Base-by-base conservation (phyloP, 2,113 vertebrate genomes). In the Neodontobutis hainanensis region DNA sequence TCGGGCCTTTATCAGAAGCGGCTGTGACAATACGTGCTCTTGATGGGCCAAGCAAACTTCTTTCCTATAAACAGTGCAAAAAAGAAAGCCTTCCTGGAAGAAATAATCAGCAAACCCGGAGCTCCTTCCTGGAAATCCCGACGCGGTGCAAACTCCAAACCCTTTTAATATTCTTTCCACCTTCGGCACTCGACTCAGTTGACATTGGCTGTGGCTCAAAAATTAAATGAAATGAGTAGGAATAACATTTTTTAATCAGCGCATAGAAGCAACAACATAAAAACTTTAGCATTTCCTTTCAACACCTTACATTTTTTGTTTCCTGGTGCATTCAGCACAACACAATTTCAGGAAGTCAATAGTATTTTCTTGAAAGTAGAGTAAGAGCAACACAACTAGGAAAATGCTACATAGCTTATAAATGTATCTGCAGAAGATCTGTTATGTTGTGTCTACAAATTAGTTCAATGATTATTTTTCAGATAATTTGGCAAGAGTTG, bases 1-100 rank as follows among this genome's bases (percentile, higher is more conserved):
- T 84, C 79, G 48, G 73, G 65, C 75, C 9, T 90, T 91, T 90
- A 88, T 91, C 90, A 89, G 86, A 89, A 89, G 85, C 86, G 87
- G 88, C 88, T 89, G 90, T 89, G 87, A 90, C 88, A 87, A 84
- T 83, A 83, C 81, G 70, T 10, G 8, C 57, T 65, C 77, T 27
- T 86, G 86, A 88, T 86, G 82, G 84, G 84, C 84, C 79, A 75
- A 82, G 78, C 77, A 35, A 82, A 68, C 72, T 67, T 72, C 77
- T 88, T 80, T 88, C 73, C 84, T 85, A 76, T 75, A 73, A 88
- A 81, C 65, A 32, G 79, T 55, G 19, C 19, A 27, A 27, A 27
- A 27, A 27, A 74, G 79, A 82, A 78, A 82, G 82, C 82, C 74
- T 91, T 90, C 87, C 87, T 84, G 89, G 88, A 90, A 90, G 84